Base-by-base conservation (phyloP, 2,113 vertebrate species). In the Pardalotus punctatus region DNA sequence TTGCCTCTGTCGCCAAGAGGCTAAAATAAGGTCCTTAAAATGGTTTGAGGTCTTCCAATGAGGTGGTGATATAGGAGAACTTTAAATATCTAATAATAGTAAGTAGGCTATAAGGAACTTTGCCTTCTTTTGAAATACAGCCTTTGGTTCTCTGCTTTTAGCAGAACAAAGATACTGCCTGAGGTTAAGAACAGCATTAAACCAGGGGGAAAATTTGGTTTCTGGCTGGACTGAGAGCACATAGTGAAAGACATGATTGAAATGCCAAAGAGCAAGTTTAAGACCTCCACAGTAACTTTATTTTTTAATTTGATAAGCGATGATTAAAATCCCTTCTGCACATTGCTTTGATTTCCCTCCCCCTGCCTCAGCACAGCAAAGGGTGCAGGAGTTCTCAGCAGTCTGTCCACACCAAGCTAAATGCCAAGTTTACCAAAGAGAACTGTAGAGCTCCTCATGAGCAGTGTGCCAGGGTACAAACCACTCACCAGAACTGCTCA, bases 21-120 rank as follows among this genome's bases (percentile, higher is more conserved):
- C 86, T 90, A 78, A 95, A 93, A 86, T 76, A 76, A 95, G 48
- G 92, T 83, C 80, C 5, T 5, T 90, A 65, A 92, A 95, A 95
- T 86, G n/a, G 89, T 74, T 78, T 86, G 64, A 94, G 90, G 90
- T 84, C 85, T 90, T 90, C 73, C 24, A 28, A 81, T 78, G 48
- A 88, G 87, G 78, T 65, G 58, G 18, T 84, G 43, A 86, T 88
- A 88, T 31, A 93, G 76, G 47, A 92, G 60, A 86, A 88, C 69
- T 96, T 93, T 74, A 81, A 48, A 42, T 93, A 78, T 48, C 90
- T 86, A 96, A 90, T 81, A 90, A 96, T 86, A 94, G 80, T 86
- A 94, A 95, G 56, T 88, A 96, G 88, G 80, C 45, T 88, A 47
- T 88, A 86, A 88, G 80, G 56, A 86, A 92, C 80, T 93, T 88